Conservation (phyloP, 1,140 invertebrate species). For the Drosophila nigromelanica region DNA sequence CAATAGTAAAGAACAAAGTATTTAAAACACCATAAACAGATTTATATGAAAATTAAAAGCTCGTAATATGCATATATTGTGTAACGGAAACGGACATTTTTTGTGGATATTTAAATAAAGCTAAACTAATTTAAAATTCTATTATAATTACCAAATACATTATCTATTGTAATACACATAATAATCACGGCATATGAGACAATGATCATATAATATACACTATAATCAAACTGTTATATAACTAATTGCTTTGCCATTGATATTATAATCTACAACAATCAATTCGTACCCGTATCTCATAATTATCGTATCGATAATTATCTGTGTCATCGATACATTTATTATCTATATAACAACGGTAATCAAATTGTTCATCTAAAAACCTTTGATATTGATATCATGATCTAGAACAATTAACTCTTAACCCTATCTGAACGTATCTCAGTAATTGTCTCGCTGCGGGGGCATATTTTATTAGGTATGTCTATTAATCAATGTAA, state of each 20-base stretch:
- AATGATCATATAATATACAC: neutral
- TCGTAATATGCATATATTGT: neutral
- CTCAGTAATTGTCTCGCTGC: constrained; percentile 32
- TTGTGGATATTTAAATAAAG: too few relatives aligned
- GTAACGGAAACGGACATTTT: too few relatives aligned
- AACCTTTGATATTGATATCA: neutral
- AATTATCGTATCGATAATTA: neutral
- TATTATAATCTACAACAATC: neutral
- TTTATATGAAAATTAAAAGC: neutral
- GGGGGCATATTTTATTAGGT: constrained; percentile 33
- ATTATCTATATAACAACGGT: neutral
- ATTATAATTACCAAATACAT: too few relatives aligned
- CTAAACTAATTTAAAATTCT: too few relatives aligned
- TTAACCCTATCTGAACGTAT: constrained; percentile 20
- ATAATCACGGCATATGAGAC: too few relatives aligned
- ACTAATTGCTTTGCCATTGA: too few relatives aligned
- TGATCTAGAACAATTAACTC: constrained; percentile 21
- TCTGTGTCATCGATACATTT: constrained; percentile 1
- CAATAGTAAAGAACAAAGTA: neutral
- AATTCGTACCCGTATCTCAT: neutral
- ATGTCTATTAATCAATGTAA: constrained; percentile 41
- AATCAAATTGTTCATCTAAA: neutral
- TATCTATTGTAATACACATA: too few relatives aligned
- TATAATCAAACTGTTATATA: neutral
- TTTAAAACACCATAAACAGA: neutral